Evolutionary conservation across 53 echinoderm and acorn worm species (phyloP).

Genomic region (Luidia sarsii): DNA sequence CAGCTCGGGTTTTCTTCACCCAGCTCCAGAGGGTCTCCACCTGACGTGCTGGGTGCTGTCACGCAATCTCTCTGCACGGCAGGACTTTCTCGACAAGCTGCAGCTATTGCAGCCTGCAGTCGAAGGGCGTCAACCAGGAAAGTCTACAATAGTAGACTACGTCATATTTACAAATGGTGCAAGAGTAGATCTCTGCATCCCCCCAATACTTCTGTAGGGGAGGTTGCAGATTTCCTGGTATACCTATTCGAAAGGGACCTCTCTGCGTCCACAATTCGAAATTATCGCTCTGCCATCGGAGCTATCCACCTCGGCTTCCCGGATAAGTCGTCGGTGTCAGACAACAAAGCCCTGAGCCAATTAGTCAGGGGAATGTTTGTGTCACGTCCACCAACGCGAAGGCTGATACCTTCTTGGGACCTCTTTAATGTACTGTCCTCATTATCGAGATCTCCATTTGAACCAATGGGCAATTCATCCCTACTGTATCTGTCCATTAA

Average conservation of each 20-base stretch:
- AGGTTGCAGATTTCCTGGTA: not conserved
- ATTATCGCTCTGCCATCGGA: not conserved
- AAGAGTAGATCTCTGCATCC: not conserved
- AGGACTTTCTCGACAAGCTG: not conserved
- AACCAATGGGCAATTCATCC: not conserved
- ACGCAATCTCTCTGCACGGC: not conserved
- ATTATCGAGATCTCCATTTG: not conserved
- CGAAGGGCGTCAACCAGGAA: not conserved
- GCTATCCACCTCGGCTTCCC: not conserved
- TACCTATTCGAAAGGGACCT: not conserved
- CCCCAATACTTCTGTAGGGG: too few relatives aligned
- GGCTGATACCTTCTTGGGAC: not conserved
- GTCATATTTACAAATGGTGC: not conserved
- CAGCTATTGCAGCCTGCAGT: not conserved
- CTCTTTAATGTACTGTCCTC: not conserved
- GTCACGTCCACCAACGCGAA: not conserved
- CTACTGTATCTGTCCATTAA: not conserved
- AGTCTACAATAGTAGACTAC: not conserved
- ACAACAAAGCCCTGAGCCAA: not conserved
- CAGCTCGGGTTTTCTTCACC: not conserved
- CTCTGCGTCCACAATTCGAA: not conserved
- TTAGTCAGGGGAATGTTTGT: not conserved
- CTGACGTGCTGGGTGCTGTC: not conserved
- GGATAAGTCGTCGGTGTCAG: not conserved
- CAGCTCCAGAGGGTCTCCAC: not conserved